Evolutionary conservation across 2,888 invertebrate genomes (phyloP), one percentile per base, ranked within the genome.

Genomic region (Pyrgus malvae): DNA sequence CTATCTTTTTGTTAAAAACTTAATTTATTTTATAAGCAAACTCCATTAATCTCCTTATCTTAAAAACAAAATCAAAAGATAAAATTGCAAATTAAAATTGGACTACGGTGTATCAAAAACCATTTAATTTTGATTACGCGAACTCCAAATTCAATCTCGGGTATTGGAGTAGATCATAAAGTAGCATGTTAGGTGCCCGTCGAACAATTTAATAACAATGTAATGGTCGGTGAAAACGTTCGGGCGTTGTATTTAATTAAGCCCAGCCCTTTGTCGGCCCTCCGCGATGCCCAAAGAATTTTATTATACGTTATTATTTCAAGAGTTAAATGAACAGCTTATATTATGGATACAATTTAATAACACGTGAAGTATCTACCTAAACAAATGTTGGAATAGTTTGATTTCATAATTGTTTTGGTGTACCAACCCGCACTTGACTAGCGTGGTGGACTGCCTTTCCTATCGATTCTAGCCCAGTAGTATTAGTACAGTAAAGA

Each of bases 201-300:
- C 80, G 83, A 83, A 86, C 85, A 84, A 82, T 87, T 88, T 86
- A 88, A 88, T 89, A 86, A 87, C 83, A 81, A 83, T 82, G 80
- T 85, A 89, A 85, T 81, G 80, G 76, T 76, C 78, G 76, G 72
- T 69, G 73, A 74, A 80, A 78, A 81, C 72, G 77, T 79, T 79
- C 75, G 70, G 70, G 72, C 73, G 72, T 72, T 77, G 80, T 84
- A 81, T 86, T 87, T 89, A 85, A 88, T 85, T 87, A 88, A 86
- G 81, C 68, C 58, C 65, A 68, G 74, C 69, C 80, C 83, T 79
- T 81, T 82, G 75, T 70, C 67, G 62, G 69, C 70, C 77, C 73
- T 74, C 71, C 72, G 58, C 59, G 55, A 58, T 58, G 51, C 71
- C 74, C 71, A 65, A 75, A 76, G 76, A 77, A 74, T 83, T 86